Evolutionary conservation across 2,113 vertebrate species (phyloP).

Genomic region (Cyprinus carpio): DNA sequence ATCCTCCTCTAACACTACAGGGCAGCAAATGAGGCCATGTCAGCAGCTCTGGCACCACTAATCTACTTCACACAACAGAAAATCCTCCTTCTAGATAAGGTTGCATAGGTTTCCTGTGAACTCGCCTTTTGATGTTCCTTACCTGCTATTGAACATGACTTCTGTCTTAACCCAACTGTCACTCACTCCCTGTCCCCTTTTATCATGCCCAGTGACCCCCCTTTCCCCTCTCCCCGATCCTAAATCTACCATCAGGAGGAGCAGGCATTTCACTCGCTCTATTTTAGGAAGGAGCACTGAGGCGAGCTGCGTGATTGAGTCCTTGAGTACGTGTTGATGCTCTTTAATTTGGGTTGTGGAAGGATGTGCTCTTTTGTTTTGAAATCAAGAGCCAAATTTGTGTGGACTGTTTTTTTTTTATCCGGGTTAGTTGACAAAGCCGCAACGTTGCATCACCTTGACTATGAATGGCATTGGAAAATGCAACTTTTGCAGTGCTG

Average conservation of each 20-base stretch:
- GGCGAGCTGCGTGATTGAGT: slow-evolving; percentile 42
- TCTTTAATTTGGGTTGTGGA: slow-evolving; percentile 28
- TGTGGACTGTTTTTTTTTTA: slow-evolving; percentile 38
- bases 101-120: slow-evolving; percentile 76
- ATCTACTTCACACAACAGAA: slow-evolving; percentile 79
- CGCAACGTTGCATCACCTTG: slow-evolving; percentile 51
- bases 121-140: slow-evolving; percentile 79
- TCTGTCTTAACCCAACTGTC: slow-evolving; percentile 80
- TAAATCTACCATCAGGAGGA: slow-evolving; percentile 67
- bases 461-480: slow-evolving; percentile 41
- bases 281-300: slow-evolving; percentile 41
- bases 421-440: slow-evolving; percentile 39
- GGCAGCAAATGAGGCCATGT: slow-evolving; percentile 75
- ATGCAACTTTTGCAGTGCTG: slow-evolving; percentile 37
- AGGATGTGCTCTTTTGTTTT: slow-evolving; percentile 42
- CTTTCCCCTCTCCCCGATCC: slow-evolving; percentile 67
- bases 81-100: slow-evolving; percentile 78
- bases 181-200: slow-evolving; percentile 79
- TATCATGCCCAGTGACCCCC: slow-evolving; percentile 74
- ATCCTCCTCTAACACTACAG: slow-evolving; percentile 75
- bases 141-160: slow-evolving; percentile 80
- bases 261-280: slow-evolving; percentile 56
- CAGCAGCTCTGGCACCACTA: slow-evolving; percentile 74
- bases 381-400: slow-evolving; percentile 15
- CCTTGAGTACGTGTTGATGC: neutral